phyloP scores from a whole-genome alignment of 2,113 vertebrate species.

The Mastomys natalensis region DNA sequence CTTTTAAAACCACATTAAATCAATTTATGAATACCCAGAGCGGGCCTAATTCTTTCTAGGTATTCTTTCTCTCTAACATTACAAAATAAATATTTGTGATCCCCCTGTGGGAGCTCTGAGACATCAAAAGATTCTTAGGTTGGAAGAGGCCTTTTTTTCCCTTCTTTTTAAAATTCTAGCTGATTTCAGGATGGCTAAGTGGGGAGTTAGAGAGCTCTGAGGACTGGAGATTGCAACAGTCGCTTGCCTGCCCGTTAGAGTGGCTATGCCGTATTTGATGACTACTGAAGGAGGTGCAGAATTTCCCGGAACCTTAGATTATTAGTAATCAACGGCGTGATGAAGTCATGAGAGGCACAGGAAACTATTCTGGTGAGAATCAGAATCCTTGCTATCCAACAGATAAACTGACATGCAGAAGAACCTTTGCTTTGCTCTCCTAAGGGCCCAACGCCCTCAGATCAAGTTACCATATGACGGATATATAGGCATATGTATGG shows the following conservation, averaged over 20 bases:
- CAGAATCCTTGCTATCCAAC: background rate
- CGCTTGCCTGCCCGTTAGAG: background rate
- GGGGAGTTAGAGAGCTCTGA: background rate
- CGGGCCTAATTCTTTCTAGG: background rate
- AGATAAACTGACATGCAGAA: background rate
- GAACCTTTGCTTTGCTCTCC: background rate
- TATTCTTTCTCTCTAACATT: background rate
- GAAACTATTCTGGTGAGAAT: background rate
- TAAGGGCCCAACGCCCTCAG: background rate
- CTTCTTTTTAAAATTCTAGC: background rate
- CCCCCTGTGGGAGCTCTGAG: background rate
- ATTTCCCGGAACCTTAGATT: background rate
- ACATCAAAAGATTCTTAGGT: background rate
- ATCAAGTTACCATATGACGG: background rate
- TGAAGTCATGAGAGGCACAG: background rate
- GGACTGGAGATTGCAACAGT: background rate
- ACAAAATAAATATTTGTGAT: constrained; percentile 2
- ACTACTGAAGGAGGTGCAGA: background rate
- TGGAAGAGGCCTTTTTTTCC: background rate
- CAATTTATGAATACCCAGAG: background rate
- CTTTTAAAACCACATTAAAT: background rate
- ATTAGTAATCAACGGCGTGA: background rate
- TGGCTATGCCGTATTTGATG: background rate
- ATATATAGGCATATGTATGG: too few relatives aligned
- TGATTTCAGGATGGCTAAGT: background rate